Evolutionary conservation across 2,113 vertebrate genomes (phyloP).

Genomic region (Connochaetes taurinus): DNA sequence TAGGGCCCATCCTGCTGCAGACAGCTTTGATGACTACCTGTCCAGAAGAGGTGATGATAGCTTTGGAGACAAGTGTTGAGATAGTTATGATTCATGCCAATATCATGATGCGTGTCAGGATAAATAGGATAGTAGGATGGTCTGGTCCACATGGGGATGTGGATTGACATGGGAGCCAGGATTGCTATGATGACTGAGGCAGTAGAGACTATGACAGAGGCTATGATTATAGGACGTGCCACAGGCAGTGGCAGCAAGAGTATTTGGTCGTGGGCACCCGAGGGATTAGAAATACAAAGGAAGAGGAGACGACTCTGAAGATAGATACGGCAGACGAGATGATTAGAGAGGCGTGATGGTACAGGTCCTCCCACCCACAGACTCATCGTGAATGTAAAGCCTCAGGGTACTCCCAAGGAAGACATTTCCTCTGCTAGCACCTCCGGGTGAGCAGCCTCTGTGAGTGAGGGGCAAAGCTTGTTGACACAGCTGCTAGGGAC

Average conservation of each 20-base stretch:
- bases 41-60: slow-evolving; percentile 83
- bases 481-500: slow-evolving; percentile 87
- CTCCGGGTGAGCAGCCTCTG: slow-evolving; percentile 83
- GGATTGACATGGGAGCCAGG: slow-evolving; percentile 81
- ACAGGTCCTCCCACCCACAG: slow-evolving; percentile 82
- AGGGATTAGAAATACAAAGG: slow-evolving; percentile 86
- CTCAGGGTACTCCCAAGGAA: slow-evolving; percentile 87
- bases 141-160: slow-evolving; percentile 82
- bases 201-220: slow-evolving; percentile 87
- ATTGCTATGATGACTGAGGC: slow-evolving; percentile 83
- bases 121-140: slow-evolving; percentile 44
- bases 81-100: slow-evolving; percentile 86
- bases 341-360: slow-evolving; percentile 79
- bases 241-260: slow-evolving; percentile 79
- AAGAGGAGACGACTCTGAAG: slow-evolving; percentile 81
- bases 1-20: slow-evolving; percentile 82
- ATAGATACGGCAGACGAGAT: slow-evolving; percentile 84
- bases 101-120: slow-evolving; percentile 65
- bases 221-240: slow-evolving; percentile 66
- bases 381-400: slow-evolving; percentile 91
- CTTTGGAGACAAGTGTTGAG: slow-evolving; percentile 85
- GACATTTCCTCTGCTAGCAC: slow-evolving; percentile 75
- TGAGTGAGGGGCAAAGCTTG: slow-evolving; percentile 90
- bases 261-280: slow-evolving; percentile 88
- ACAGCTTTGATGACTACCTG: slow-evolving; percentile 78